Evolutionary conservation across 2,797 vertebrate species (phyloP).

Genomic region (Meda fulgida): DNA sequence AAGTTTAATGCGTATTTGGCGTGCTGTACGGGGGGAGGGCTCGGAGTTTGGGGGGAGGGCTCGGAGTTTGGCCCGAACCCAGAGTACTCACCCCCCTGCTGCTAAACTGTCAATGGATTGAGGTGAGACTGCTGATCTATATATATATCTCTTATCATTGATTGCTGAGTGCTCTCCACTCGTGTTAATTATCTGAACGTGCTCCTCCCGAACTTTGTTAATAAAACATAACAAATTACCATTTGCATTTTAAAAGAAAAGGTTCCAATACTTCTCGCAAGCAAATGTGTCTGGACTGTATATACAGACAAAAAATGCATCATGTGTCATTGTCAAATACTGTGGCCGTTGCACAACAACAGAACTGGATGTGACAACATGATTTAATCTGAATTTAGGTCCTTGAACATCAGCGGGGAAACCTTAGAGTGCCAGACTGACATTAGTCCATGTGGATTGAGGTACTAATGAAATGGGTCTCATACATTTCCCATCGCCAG

Average conservation of each 20-base stretch:
- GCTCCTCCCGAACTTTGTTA: too few relatives aligned
- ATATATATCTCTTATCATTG: too few relatives aligned
- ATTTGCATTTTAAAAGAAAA: not conserved
- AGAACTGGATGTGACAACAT: not conserved
- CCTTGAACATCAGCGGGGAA: not conserved
- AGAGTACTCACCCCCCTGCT: too few relatives aligned
- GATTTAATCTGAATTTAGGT: not conserved
- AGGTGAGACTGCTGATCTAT: too few relatives aligned
- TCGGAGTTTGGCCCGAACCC: too few relatives aligned
- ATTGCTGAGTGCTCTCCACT: too few relatives aligned
- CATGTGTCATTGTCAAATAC: not conserved
- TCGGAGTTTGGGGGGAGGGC: too few relatives aligned
- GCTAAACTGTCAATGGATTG: too few relatives aligned
- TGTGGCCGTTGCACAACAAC: not conserved
- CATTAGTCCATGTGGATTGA: not conserved
- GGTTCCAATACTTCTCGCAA: too few relatives aligned
- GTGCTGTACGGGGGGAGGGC: too few relatives aligned
- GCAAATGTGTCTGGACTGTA: not conserved
- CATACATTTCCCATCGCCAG: not conserved
- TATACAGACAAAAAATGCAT: not conserved
- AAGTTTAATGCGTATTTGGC: too few relatives aligned
- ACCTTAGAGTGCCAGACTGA: not conserved
- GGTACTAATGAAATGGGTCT: not conserved
- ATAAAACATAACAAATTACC: not conserved
- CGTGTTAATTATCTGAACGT: too few relatives aligned